Evolutionary conservation across 2,888 invertebrate species (phyloP).

Genomic region (Tenthredo livida): DNA sequence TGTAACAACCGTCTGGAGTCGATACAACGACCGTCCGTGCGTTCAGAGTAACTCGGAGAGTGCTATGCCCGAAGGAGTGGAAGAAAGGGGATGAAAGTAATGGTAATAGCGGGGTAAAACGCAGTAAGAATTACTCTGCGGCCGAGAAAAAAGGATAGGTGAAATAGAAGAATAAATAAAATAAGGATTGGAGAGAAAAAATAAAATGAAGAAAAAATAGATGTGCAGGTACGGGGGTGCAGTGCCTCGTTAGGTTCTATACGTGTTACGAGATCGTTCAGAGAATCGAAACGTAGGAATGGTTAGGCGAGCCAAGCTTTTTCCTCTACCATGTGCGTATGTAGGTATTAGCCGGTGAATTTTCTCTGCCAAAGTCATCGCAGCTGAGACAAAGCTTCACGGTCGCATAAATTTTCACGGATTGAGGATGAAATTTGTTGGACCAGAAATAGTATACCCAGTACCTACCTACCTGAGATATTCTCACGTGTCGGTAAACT

Average conservation of each 20-base stretch:
- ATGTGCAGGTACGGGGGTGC: background rate
- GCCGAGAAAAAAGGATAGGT: slow-evolving; percentile 31
- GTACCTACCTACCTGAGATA: background rate
- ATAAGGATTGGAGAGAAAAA: slow-evolving; percentile 6
- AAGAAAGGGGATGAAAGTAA: slow-evolving; percentile 52
- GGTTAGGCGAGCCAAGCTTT: slow-evolving; percentile 15
- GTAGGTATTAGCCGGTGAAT: slow-evolving; percentile 59
- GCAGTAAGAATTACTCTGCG: slow-evolving; percentile 50
- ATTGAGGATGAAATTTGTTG: slow-evolving; percentile 45
- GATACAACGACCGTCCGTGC: slow-evolving; percentile 49
- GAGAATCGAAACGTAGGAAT: slow-evolving; percentile 30
- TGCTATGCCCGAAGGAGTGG: slow-evolving; percentile 43
- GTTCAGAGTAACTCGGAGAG: slow-evolving; percentile 47
- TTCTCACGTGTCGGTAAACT: background rate
- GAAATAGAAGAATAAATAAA: slow-evolving; percentile 34
- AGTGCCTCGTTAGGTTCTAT: slow-evolving; percentile 32
- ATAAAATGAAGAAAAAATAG: background rate
- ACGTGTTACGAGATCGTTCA: slow-evolving; percentile 33
- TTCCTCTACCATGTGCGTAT: background rate
- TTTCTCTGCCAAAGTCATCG: slow-evolving; percentile 65
- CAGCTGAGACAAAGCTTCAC: slow-evolving; percentile 41
- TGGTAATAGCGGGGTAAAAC: slow-evolving; percentile 49
- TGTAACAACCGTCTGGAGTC: slow-evolving; percentile 52
- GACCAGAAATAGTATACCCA: background rate
- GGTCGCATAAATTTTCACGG: slow-evolving; percentile 1